Conservation (phyloP, 2,888 invertebrate genomes). For the Melieria omissa region DNA sequence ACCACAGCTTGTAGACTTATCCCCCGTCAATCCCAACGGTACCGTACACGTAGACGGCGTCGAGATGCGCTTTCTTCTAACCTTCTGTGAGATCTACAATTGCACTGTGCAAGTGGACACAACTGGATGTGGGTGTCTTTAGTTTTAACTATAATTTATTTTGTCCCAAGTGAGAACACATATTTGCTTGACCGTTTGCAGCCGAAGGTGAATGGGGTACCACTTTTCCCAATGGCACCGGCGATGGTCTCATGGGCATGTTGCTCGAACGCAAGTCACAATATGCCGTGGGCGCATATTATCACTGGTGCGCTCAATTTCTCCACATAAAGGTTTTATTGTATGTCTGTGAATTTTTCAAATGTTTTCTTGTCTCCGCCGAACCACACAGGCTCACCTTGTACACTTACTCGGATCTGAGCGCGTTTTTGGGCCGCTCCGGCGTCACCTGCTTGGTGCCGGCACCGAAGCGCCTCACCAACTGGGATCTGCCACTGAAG, state of each 20-base stretch:
- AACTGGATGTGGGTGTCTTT: constrained; percentile 43
- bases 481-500: constrained; percentile 72
- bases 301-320: constrained; percentile 44
- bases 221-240: constrained; percentile 73
- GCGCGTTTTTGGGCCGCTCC: constrained; percentile 71
- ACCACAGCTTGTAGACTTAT: constrained; percentile 48
- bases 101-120: constrained; percentile 65
- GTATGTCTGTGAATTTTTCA: background rate
- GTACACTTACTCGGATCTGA: constrained; percentile 72
- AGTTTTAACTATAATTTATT: background rate
- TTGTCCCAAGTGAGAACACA: too few relatives aligned
- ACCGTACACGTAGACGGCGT: constrained; percentile 69
- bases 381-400: constrained; percentile 70
- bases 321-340: background rate
- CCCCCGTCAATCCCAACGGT: constrained; percentile 39
- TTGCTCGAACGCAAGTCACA: constrained; percentile 73
- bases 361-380: too few relatives aligned
- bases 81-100: constrained; percentile 66
- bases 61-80: constrained; percentile 64
- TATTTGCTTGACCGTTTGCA: background rate
- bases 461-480: constrained; percentile 71
- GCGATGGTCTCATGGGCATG: constrained; percentile 74
- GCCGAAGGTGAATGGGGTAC: constrained; percentile 73
- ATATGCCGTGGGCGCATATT: constrained; percentile 55
- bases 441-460: constrained; percentile 77